These are phyloP conservation scores for Gibbula magus DNA, from an alignment of 2,888 invertebrate species.

Conservation along the genomic window DNA sequence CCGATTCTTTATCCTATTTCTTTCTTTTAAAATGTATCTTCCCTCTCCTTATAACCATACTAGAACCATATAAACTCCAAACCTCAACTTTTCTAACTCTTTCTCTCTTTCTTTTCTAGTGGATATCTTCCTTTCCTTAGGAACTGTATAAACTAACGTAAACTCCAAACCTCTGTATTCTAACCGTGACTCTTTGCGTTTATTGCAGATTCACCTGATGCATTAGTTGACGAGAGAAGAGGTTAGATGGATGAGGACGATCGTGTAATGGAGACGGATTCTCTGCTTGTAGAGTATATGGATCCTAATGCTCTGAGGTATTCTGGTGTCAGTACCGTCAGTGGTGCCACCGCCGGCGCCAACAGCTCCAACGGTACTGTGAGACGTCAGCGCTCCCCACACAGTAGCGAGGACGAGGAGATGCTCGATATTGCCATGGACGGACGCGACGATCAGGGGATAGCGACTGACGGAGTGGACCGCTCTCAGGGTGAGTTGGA, in stretches of 20 bases:
- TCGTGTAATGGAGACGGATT: conserved; percentile 29
- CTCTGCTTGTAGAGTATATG: conserved; percentile 38
- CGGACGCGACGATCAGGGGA: conserved; percentile 40
- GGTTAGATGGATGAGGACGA: not conserved
- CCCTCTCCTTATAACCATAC: not conserved
- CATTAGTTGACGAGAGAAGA: not conserved
- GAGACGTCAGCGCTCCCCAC: conserved; percentile 25
- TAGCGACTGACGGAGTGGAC: conserved; percentile 27
- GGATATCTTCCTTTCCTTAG: conserved; percentile 30
- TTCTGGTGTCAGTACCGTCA: conserved; percentile 20
- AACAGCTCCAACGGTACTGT: conserved; percentile 32
- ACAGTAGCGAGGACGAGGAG: conserved; percentile 44
- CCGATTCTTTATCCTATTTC: too few relatives aligned
- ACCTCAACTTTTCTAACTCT: conserved; percentile 20
- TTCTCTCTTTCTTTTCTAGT: conserved; percentile 26
- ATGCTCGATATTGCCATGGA: conserved; percentile 48
- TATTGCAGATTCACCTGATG: not conserved
- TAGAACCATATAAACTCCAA: conserved; percentile 5
- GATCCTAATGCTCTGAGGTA: conserved; percentile 25
- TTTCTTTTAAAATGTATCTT: too few relatives aligned
- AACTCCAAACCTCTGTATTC: too few relatives aligned
- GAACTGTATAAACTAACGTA: too few relatives aligned
- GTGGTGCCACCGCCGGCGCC: conserved; percentile 26
- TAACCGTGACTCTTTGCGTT: too few relatives aligned
- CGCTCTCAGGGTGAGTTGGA: conserved; percentile 49